Evolutionary conservation across 2,888 invertebrate species (phyloP).

Genomic region (Catocala sponsa): DNA sequence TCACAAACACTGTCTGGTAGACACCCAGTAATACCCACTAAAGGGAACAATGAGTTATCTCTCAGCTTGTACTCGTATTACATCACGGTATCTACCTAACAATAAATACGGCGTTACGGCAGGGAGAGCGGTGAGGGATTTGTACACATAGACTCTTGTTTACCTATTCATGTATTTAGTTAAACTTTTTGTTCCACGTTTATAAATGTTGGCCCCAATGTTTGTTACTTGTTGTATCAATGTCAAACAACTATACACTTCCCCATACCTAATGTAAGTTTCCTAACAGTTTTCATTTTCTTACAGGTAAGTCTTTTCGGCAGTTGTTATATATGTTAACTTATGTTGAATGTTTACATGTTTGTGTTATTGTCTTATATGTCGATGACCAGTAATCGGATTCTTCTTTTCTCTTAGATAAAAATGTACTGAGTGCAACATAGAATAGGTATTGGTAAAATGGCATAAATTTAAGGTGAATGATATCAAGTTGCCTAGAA

Average conservation of each 20-base stretch:
- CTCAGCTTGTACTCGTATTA: conserved; percentile 49
- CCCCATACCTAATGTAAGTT: conserved; percentile 2
- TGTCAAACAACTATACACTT: conserved; percentile 1
- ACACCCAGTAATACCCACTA: conserved; percentile 69
- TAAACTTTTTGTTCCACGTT: conserved; percentile 16
- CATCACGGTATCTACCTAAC: conserved; percentile 48
- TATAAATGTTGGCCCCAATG: conserved; percentile 13
- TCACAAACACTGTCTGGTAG: conserved; percentile 55
- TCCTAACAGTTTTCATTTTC: neutral
- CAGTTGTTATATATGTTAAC: neutral
- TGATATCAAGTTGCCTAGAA: too few relatives aligned
- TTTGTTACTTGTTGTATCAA: conserved; percentile 10
- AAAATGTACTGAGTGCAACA: too few relatives aligned
- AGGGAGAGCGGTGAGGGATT: conserved; percentile 36
- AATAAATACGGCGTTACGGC: conserved; percentile 46
- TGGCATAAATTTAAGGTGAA: too few relatives aligned
- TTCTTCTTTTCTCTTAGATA: neutral
- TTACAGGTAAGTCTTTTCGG: conserved; percentile 9
- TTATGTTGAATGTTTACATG: conserved; percentile 1
- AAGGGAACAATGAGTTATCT: conserved; percentile 57
- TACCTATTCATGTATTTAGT: conserved; percentile 36
- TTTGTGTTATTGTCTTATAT: neutral
- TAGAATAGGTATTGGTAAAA: too few relatives aligned
- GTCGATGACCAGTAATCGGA: neutral
- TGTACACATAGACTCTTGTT: conserved; percentile 28